Conservation (phyloP, 2,888 invertebrate species). For the Drosophila testacea region DNA sequence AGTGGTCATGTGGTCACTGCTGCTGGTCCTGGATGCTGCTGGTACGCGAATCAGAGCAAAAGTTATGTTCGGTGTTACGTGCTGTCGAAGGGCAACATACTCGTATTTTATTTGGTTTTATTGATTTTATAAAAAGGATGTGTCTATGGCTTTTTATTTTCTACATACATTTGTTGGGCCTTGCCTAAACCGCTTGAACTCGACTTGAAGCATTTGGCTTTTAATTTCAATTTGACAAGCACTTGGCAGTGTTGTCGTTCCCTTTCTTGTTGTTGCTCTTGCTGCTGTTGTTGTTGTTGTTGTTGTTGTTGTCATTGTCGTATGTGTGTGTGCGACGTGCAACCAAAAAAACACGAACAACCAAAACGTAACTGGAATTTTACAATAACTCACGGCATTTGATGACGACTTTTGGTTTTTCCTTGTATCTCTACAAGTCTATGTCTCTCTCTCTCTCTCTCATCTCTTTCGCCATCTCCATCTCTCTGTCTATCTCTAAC, state of each 20-base stretch:
- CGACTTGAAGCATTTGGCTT: conserved; percentile 67
- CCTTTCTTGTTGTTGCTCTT: conserved; percentile 19
- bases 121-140: conserved; percentile 67
- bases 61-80: conserved; percentile 49
- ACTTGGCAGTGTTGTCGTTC: conserved; percentile 64
- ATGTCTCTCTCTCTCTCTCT: neutral
- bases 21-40: neutral
- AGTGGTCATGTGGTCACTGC: conserved; percentile 29
- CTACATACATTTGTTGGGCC: neutral
- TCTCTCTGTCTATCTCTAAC: conserved; percentile 3
- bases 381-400: conserved; percentile 77
- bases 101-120: conserved; percentile 72
- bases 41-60: conserved; percentile 48
- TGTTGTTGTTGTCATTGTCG: neutral
- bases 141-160: conserved; percentile 33
- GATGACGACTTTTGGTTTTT: conserved; percentile 68
- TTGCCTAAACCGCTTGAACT: conserved; percentile 46
- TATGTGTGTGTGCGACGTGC: conserved; percentile 29
- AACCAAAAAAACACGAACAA: conserved; percentile 23
- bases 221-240: conserved; percentile 80
- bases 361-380: conserved; percentile 61
- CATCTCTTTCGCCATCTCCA: neutral
- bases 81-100: conserved; percentile 33
- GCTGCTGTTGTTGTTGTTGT: conserved; percentile 34
- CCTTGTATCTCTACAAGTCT: conserved; percentile 34